Evolutionary conservation across 2,797 vertebrate species (phyloP).

Genomic region (Darevskia nairensis): DNA sequence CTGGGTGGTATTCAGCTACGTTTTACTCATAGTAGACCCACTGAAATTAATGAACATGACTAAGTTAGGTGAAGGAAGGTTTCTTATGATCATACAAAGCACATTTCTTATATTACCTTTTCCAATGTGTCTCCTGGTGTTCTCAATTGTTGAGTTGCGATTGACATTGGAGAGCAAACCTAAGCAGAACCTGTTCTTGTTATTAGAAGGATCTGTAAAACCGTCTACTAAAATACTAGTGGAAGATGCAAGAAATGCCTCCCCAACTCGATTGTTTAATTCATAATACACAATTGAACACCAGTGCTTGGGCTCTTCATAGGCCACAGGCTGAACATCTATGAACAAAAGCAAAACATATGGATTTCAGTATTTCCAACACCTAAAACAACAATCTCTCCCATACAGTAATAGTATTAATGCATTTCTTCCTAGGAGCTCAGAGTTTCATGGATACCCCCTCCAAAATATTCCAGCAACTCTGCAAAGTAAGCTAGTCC

Average conservation of each 20-base stretch:
- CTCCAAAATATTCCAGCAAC: not conserved
- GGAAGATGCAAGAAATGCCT: slow-evolving; percentile 95
- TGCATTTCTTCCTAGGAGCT: not conserved
- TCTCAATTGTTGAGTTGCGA: slow-evolving; percentile 97
- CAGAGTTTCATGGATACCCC: not conserved
- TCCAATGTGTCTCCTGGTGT: slow-evolving; percentile 94
- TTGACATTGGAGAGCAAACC: slow-evolving; percentile 96
- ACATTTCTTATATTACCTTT: slow-evolving; percentile 84
- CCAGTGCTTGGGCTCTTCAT: slow-evolving; percentile 96
- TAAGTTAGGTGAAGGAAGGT: not conserved
- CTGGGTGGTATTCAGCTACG: not conserved
- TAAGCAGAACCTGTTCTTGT: slow-evolving; percentile 97
- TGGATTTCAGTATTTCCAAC: not conserved
- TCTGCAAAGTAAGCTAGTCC: too few relatives aligned
- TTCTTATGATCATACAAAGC: not conserved
- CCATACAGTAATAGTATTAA: slow-evolving; percentile 4
- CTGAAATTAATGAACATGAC: too few relatives aligned
- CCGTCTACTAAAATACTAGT: slow-evolving; percentile 96
- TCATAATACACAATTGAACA: slow-evolving; percentile 98
- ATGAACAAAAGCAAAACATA: slow-evolving; percentile 58
- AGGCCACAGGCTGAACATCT: slow-evolving; percentile 97
- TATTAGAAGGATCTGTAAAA: slow-evolving; percentile 97
- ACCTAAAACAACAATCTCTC: not conserved
- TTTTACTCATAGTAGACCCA: too few relatives aligned
- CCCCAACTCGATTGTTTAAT: slow-evolving; percentile 94